Evolutionary conservation across 2,797 vertebrate species (phyloP), one percentile per base, ranked within the genome.

Genomic region (Cheirogaleus major): DNA sequence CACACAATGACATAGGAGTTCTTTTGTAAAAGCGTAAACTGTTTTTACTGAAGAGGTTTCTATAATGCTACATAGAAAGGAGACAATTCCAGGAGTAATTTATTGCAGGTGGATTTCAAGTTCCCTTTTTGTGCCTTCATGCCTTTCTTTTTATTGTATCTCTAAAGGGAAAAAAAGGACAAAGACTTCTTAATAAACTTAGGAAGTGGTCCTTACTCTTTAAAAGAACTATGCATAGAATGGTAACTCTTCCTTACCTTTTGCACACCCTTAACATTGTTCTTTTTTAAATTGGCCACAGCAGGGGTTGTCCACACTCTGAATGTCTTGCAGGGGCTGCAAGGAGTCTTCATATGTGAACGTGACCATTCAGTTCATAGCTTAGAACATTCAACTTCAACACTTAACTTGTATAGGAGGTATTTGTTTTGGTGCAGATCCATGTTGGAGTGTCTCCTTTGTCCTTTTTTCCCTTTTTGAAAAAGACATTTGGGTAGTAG

Each of bases 61-160:
- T 87, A 27, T 84, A 87, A 93, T 48, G 75, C 65, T 73, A 67
- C 32, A 38, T 63, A 75, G 45, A 65, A 92, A 90, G 91, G 67
- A 57, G 35, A 72, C 76, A 90, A 7, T 95, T 97, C 55, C 65
- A 73, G 84, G 79, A 97, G 27, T 89, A 92, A 87, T 93, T 96
- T 96, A 81, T 6, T 96, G 95, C 93, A 94, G 2, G 70, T 96
- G 95, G 82, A 96, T 75, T 87, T 97, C 89, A 88, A 25, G 20
- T 94, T 88, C 76, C 91, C 89, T 59, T 93, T 95, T 82, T 90
- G 97, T 97, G 95, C 96, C 94, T 98, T 98, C 72, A 70, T 25
- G 55, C 32, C 72, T 79, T 79, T 93, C 69, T 85, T 96, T 91
- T 96, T 83, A 84, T 80, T 75, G 43, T 79, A 45, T 95, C 50